These are phyloP conservation scores for Berghia stephanieae DNA, from an alignment of 1,140 invertebrate species.

Conservation along the genomic window DNA sequence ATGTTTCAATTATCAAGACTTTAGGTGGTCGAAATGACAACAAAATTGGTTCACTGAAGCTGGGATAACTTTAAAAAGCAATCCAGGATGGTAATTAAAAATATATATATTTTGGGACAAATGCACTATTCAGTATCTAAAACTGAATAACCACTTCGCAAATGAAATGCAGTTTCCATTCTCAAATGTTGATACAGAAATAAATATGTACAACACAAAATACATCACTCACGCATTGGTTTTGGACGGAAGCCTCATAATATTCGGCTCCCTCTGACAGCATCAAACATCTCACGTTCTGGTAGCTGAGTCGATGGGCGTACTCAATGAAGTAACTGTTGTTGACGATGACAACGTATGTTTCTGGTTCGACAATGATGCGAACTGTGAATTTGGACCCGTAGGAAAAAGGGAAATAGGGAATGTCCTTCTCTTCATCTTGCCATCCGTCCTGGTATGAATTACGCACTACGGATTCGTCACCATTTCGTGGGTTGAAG, in stretches of 20 bases:
- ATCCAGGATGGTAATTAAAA: neutral
- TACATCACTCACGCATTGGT: slow-evolving; percentile 44
- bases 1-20: too few species aligned
- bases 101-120: neutral
- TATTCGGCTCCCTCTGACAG: slow-evolving; percentile 48
- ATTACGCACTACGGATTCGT: slow-evolving; percentile 76
- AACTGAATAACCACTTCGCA: too few species aligned
- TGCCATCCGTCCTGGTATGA: slow-evolving; percentile 75
- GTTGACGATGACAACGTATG: slow-evolving; percentile 69
- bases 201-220: neutral
- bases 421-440: slow-evolving; percentile 76
- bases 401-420: slow-evolving; percentile 72
- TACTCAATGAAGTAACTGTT: slow-evolving; percentile 46
- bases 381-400: slow-evolving; percentile 80
- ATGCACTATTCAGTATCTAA: too few species aligned
- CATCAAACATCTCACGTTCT: slow-evolving; percentile 41
- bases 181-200: neutral
- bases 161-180: neutral
- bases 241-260: slow-evolving; percentile 49
- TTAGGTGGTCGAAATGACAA: too few species aligned
- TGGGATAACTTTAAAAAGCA: too few species aligned
- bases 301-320: slow-evolving; percentile 39
- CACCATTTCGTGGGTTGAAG: slow-evolving; percentile 72
- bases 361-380: slow-evolving; percentile 75
- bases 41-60: too few species aligned